Percentiles rank a stretch among this genome's conserved stretches.
Evolutionary conservation across 2,797 vertebrate genomes (phyloP).

Genomic region (Xenopus petersii): DNA sequence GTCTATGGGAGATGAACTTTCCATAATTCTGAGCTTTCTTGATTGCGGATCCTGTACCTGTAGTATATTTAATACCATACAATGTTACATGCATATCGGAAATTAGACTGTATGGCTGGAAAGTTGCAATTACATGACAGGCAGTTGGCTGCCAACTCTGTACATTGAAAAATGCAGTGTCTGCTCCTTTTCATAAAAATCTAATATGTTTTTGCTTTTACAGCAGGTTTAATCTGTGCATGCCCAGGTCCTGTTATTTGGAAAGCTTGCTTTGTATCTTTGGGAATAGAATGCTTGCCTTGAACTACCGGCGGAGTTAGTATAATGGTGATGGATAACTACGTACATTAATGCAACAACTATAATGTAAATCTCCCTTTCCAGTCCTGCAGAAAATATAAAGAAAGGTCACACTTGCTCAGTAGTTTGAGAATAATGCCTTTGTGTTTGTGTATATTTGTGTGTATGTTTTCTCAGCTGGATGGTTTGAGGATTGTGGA

Average conservation of each 20-base stretch:
- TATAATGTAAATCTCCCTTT: slow-evolving; percentile 61
- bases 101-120: no score
- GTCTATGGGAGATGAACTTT: no score
- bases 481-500: no score
- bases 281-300: slow-evolving; percentile 56
- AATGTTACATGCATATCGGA: no score
- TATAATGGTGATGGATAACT: slow-evolving; percentile 51
- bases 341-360: slow-evolving; percentile 53
- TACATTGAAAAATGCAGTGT: slow-evolving; percentile 2
- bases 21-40: no score
- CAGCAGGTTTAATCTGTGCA: slow-evolving; percentile 76
- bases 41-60: no score
- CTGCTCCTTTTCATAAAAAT: background rate
- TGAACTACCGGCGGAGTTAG: slow-evolving; percentile 57
- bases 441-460: no score
- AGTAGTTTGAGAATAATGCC: no score
- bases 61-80: no score
- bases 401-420: no score
- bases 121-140: no score
- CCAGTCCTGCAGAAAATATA: slow-evolving; percentile 57
- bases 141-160: slow-evolving; percentile 1
- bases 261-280: slow-evolving; percentile 51
- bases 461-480: no score
- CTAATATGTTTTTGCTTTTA: slow-evolving; percentile 66
- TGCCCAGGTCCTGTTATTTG: slow-evolving; percentile 76